Conservation (phyloP, 2,797 vertebrate genomes). For the Lepilemur septentrionalis region DNA sequence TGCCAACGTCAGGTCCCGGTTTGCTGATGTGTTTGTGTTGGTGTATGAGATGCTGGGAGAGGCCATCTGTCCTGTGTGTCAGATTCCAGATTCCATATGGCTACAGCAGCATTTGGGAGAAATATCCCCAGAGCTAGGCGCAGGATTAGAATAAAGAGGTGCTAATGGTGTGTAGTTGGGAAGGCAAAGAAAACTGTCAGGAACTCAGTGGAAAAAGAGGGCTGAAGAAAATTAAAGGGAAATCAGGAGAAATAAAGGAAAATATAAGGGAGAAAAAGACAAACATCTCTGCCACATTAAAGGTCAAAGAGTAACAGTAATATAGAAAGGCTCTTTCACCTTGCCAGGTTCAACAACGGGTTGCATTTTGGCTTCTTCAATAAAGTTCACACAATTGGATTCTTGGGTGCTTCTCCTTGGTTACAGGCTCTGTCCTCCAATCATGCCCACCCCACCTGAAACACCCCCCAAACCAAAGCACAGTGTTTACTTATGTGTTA, state of each 20-base stretch:
- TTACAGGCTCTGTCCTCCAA: neutral
- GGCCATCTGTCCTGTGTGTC: constrained; percentile 55
- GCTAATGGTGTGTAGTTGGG: constrained; percentile 81
- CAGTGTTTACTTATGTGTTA: neutral
- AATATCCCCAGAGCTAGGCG: constrained; percentile 74
- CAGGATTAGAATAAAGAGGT: constrained; percentile 84
- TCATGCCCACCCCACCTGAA: neutral
- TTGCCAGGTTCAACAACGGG: constrained; percentile 77
- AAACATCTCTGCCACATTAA: constrained; percentile 56
- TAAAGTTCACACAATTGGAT: neutral
- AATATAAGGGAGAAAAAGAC: constrained; percentile 26
- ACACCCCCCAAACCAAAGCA: neutral
- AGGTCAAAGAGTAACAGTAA: constrained; percentile 82
- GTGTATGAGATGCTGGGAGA: constrained; percentile 73
- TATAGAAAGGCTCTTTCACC: constrained; percentile 76
- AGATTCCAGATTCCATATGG: constrained; percentile 78
- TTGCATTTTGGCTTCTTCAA: neutral
- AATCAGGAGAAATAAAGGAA: constrained; percentile 75
- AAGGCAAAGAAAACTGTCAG: constrained; percentile 82
- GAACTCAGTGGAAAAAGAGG: constrained; percentile 81
- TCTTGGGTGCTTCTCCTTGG: neutral
- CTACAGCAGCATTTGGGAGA: constrained; percentile 75
- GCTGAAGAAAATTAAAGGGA: constrained; percentile 80
- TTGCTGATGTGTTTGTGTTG: constrained; percentile 73
- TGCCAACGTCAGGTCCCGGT: constrained; percentile 75